These are phyloP conservation scores for Drosophila niveifrons DNA, from an alignment of 2,888 invertebrate species.

Conservation along the genomic window DNA sequence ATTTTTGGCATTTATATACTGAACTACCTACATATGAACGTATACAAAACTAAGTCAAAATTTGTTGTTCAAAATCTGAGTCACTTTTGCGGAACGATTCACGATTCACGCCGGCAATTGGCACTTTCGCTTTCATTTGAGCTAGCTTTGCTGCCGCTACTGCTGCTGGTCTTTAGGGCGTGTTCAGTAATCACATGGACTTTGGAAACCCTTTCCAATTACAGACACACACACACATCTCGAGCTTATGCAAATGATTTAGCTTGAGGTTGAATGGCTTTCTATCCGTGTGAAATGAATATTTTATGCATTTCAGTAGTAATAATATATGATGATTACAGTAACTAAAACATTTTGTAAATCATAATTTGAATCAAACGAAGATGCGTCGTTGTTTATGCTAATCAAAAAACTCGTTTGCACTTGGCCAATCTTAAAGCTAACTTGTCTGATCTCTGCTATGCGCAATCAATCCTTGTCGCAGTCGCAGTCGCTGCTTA, in stretches of 20 bases:
- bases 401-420: conserved; percentile 67
- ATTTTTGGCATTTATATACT: conserved; percentile 2
- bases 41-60: background rate
- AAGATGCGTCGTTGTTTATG: conserved; percentile 40
- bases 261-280: conserved; percentile 53
- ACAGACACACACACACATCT: conserved; percentile 13
- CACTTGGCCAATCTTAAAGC: conserved; percentile 38
- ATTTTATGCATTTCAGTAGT: conserved; percentile 27
- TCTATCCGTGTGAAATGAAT: conserved; percentile 64
- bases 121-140: conserved; percentile 66
- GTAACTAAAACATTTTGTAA: conserved; percentile 33
- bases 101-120: conserved; percentile 20
- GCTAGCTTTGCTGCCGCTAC: background rate
- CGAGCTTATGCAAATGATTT: conserved; percentile 60
- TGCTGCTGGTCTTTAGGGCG: conserved; percentile 28
- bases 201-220: conserved; percentile 43
- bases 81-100: background rate
- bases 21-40: background rate
- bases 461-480: conserved; percentile 51
- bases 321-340: conserved; percentile 3
- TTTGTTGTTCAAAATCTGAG: background rate
- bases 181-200: conserved; percentile 31
- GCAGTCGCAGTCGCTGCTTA: background rate
- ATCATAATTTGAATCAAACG: conserved; percentile 64
- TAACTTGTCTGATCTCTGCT: conserved; percentile 1